Evolutionary conservation across 2,797 vertebrate species (phyloP).

Genomic region (Acanthornis magna): DNA sequence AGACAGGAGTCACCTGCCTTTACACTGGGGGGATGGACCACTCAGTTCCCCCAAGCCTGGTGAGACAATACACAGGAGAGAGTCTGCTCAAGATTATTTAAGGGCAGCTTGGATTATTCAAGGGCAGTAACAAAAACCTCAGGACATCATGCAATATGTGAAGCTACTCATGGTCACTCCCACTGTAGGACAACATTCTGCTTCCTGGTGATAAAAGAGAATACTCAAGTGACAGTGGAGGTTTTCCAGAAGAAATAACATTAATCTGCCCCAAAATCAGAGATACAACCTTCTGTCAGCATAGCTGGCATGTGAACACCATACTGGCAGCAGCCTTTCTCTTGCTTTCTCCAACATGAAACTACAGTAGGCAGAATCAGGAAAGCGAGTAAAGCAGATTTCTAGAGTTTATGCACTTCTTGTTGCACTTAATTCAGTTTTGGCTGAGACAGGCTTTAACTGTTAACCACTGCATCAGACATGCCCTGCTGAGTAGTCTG

Average conservation of each 20-base stretch:
- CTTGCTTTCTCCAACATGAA: background rate
- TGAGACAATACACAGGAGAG: accelerated
- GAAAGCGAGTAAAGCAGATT: background rate
- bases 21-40: background rate
- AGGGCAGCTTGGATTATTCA: background rate
- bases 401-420: background rate
- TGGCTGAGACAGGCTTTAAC: background rate
- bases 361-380: background rate
- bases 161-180: background rate
- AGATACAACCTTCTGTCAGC: background rate
- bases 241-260: background rate
- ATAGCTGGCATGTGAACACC: background rate
- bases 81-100: background rate
- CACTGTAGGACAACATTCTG: background rate
- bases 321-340: background rate
- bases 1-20: background rate
- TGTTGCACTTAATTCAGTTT: background rate
- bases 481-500: background rate
- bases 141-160: background rate
- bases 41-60: background rate
- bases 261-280: background rate
- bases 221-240: background rate
- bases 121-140: background rate
- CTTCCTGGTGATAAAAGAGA: background rate
- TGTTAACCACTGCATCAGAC: background rate